These are phyloP conservation scores for Bombus waltoni DNA, from an alignment of 1,140 invertebrate genomes.

Conservation along the genomic window DNA sequence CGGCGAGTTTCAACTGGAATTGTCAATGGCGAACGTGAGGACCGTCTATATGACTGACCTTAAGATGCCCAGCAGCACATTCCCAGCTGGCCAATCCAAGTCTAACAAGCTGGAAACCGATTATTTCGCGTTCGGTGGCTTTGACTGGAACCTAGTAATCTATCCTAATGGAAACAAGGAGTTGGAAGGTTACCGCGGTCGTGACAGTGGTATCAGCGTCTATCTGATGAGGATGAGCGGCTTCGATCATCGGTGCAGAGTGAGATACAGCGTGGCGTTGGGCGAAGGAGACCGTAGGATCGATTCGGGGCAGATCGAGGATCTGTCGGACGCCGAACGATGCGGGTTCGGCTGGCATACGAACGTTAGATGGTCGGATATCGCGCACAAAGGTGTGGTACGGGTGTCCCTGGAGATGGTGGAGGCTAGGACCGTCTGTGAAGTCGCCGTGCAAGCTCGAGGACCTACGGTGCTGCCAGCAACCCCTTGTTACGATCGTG, in stretches of 20 bases:
- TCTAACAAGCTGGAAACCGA: slow-evolving; percentile 86
- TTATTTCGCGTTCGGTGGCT: slow-evolving; percentile 90
- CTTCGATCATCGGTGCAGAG: slow-evolving; percentile 91
- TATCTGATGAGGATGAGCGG: slow-evolving; percentile 90
- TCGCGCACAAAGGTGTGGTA: slow-evolving; percentile 85
- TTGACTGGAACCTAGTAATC: slow-evolving; percentile 92
- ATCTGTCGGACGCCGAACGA: slow-evolving; percentile 89
- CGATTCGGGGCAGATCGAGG: slow-evolving; percentile 91
- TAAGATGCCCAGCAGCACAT: slow-evolving; percentile 77
- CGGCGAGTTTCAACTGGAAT: slow-evolving; percentile 92
- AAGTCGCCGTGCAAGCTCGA: slow-evolving; percentile 84
- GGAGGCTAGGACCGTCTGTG: slow-evolving; percentile 89
- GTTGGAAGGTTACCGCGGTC: slow-evolving; percentile 70
- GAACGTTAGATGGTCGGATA: slow-evolving; percentile 84
- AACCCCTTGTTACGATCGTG: slow-evolving; percentile 91
- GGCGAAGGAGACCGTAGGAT: slow-evolving; percentile 88
- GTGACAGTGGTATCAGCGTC: slow-evolving; percentile 84
- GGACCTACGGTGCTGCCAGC: slow-evolving; percentile 80
- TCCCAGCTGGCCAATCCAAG: slow-evolving; percentile 77
- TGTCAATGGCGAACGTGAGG: slow-evolving; percentile 90
- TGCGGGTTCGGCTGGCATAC: slow-evolving; percentile 90
- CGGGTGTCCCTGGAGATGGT: slow-evolving; percentile 90
- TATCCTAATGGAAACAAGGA: slow-evolving; percentile 86
- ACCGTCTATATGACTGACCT: slow-evolving; percentile 90
- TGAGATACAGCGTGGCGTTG: slow-evolving; percentile 88